Conservation (phyloP, 2,797 vertebrate genomes). For the Rallus crepitans region DNA sequence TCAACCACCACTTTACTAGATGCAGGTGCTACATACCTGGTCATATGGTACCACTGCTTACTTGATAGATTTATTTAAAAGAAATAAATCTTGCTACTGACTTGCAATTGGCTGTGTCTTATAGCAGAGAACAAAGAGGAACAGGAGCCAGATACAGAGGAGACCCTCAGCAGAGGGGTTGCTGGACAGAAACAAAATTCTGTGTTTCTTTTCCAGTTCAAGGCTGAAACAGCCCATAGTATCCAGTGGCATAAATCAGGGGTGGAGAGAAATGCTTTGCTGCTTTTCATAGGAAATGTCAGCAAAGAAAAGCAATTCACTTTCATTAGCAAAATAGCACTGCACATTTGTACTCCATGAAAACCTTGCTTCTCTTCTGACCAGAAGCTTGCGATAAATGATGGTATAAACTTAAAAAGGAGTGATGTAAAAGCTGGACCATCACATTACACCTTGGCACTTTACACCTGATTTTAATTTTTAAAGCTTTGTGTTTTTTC, state of each 20-base stretch:
- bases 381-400: not conserved
- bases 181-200: not conserved
- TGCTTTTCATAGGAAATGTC: not conserved
- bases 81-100: not conserved
- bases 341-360: not conserved
- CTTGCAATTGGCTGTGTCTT: not conserved
- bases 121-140: not conserved
- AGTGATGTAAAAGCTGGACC: not conserved
- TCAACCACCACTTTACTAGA: not conserved
- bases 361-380: not conserved
- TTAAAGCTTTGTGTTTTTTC: not conserved
- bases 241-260: not conserved
- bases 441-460: not conserved
- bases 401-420: not conserved
- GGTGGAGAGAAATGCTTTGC: not conserved
- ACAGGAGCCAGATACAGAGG: not conserved
- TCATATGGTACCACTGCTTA: not conserved
- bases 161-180: not conserved
- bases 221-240: not conserved
- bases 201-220: not conserved
- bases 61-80: not conserved
- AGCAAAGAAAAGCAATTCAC: not conserved
- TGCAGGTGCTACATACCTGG: not conserved
- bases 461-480: slow-evolving; percentile 13
- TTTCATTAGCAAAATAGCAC: slow-evolving; percentile 10